Evolutionary conservation across 2,888 invertebrate genomes (phyloP).

Genomic region (Acronicta leporina): DNA sequence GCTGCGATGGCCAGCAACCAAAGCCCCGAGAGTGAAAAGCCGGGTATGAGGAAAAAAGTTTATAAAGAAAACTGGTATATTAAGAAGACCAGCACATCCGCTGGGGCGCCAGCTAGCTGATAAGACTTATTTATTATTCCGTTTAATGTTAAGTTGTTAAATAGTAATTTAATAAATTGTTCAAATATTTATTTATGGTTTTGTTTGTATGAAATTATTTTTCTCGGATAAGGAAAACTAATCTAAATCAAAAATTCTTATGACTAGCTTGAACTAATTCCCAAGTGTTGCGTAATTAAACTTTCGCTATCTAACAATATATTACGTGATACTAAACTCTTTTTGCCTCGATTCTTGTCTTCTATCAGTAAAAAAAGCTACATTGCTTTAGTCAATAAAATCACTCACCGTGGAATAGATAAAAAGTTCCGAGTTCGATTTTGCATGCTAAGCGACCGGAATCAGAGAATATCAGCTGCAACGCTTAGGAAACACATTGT

Average conservation of each 20-base stretch:
- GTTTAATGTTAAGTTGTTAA: conserved; percentile 61
- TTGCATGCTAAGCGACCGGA: conserved; percentile 59
- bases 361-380: conserved; percentile 66
- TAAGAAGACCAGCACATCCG: conserved; percentile 80
- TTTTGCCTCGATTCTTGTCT: conserved; percentile 69
- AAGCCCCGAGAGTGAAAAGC: conserved; percentile 79
- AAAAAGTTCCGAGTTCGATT: conserved; percentile 72
- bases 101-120: conserved; percentile 79
- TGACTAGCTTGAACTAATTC: conserved; percentile 45
- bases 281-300: conserved; percentile 69
- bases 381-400: conserved; percentile 63
- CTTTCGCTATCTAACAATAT: conserved; percentile 80
- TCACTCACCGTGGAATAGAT: conserved; percentile 72
- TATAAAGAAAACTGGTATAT: conserved; percentile 86
- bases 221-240: conserved; percentile 6
- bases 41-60: conserved; percentile 80
- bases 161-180: conserved; percentile 59
- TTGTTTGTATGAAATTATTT: conserved; percentile 33
- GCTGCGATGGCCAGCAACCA: conserved; percentile 82
- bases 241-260: conserved; percentile 24
- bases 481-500: conserved; percentile 30
- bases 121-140: conserved; percentile 76
- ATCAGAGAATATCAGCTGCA: conserved; percentile 42
- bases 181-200: conserved; percentile 29
- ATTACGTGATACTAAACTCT: conserved; percentile 78